Conservation (phyloP, 2,113 vertebrate species). For the Myiozetetes cayanensis region DNA sequence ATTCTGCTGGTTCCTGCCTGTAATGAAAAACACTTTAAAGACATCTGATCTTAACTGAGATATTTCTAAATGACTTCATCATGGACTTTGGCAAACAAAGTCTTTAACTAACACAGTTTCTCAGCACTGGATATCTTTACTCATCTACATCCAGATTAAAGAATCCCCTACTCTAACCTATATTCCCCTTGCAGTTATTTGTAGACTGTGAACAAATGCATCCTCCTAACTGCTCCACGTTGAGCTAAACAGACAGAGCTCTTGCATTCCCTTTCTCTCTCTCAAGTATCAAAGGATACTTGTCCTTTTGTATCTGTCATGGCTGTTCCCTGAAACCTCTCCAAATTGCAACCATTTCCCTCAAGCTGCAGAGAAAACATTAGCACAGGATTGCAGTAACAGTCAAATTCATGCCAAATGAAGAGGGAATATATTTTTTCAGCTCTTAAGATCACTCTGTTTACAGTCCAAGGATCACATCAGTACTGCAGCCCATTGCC, state of each 20-base stretch:
- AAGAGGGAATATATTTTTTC: slow-evolving; percentile 23
- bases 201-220: background rate
- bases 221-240: background rate
- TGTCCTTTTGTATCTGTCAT: slow-evolving; percentile 17
- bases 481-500: background rate
- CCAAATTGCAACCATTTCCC: slow-evolving; percentile 38
- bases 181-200: background rate
- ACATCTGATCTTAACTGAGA: background rate
- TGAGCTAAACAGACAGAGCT: background rate
- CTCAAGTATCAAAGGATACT: slow-evolving; percentile 40
- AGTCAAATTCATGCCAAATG: background rate
- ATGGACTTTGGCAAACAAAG: background rate
- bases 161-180: background rate
- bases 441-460: background rate
- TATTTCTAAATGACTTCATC: slow-evolving; percentile 1
- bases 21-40: background rate
- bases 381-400: slow-evolving; percentile 4
- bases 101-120: background rate
- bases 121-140: background rate
- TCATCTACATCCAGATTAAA: background rate
- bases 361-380: background rate
- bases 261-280: background rate
- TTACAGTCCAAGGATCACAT: background rate
- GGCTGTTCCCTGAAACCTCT: slow-evolving; percentile 25
- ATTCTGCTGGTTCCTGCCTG: background rate